Conservation (phyloP, 2,888 invertebrate species). For the Neoitamus cyanurus region DNA sequence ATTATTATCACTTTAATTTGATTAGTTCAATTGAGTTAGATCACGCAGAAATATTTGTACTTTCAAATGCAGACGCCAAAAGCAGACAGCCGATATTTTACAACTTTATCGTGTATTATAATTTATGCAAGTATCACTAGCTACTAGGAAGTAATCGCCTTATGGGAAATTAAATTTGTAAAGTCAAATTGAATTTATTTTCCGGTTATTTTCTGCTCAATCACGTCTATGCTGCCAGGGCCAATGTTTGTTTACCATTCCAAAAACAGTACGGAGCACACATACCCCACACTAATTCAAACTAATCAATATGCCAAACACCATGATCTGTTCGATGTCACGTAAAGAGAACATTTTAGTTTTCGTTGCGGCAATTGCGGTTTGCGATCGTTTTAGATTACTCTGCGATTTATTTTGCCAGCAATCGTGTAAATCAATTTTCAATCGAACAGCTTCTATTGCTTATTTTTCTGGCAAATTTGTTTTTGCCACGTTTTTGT, state of each 20-base stretch:
- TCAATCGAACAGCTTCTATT: not conserved
- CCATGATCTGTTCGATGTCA: not conserved
- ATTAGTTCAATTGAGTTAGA: no score
- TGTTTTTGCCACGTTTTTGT: not conserved
- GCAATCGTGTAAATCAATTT: not conserved
- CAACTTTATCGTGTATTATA: no score
- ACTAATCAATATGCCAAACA: slow-evolving; percentile 10
- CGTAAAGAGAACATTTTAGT: not conserved
- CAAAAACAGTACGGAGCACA: not conserved
- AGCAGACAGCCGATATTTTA: no score
- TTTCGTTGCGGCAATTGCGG: not conserved
- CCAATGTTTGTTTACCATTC: slow-evolving; percentile 11
- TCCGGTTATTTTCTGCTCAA: not conserved
- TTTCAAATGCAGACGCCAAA: no score
- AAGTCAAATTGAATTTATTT: not conserved
- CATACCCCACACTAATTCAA: not conserved
- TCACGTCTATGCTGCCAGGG: not conserved
- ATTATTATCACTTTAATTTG: no score
- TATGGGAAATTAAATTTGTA: not conserved
- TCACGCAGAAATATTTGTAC: no score
- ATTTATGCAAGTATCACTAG: no score
- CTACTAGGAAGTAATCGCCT: no score
- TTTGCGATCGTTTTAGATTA: not conserved
- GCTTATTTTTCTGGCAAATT: not conserved
- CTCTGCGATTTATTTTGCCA: not conserved